Percentiles rank a stretch among this genome's conserved stretches.
Conservation (phyloP, 2,797 vertebrate genomes). For the Fistularia tabacaria region DNA sequence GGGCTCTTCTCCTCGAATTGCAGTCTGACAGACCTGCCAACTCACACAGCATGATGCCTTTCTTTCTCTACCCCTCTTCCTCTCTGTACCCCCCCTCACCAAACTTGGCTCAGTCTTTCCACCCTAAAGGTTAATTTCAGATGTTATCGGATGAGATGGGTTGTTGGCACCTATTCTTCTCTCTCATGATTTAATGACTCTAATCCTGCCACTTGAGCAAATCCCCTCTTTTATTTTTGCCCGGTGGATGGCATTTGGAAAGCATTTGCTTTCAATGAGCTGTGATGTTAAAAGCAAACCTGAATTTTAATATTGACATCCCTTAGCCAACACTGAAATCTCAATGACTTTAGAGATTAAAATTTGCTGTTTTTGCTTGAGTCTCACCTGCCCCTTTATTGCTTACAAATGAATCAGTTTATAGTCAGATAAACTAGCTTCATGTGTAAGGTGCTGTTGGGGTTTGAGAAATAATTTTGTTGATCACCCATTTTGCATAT, state of each 20-base stretch:
- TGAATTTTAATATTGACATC: no score
- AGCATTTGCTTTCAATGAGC: conserved; percentile 56
- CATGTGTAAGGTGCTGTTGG: conserved; percentile 7
- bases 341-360: conserved; percentile 35
- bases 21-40: conserved; percentile 57
- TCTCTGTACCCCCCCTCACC: conserved; percentile 36
- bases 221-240: conserved; percentile 52
- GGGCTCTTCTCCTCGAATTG: conserved; percentile 59
- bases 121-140: conserved; percentile 66
- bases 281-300: conserved; percentile 38
- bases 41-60: conserved; percentile 45
- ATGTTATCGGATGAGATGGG: conserved; percentile 64
- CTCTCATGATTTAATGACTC: conserved; percentile 62
- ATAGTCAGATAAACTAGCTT: conserved; percentile 23
- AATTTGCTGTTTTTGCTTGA: conserved; percentile 16
- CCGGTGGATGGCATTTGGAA: conserved; percentile 43
- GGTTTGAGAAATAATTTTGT: conserved; percentile 6
- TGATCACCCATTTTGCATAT: conserved; percentile 11
- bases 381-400: conserved; percentile 18
- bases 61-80: conserved; percentile 21
- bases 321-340: conserved; percentile 47
- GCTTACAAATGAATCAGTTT: conserved; percentile 18
- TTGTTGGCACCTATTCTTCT: conserved; percentile 64
- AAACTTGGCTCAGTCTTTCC: conserved; percentile 53
- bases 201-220: conserved; percentile 64